These are phyloP conservation scores for Ispidina picta DNA, from an alignment of 2,797 vertebrate species.

Conservation along the genomic window DNA sequence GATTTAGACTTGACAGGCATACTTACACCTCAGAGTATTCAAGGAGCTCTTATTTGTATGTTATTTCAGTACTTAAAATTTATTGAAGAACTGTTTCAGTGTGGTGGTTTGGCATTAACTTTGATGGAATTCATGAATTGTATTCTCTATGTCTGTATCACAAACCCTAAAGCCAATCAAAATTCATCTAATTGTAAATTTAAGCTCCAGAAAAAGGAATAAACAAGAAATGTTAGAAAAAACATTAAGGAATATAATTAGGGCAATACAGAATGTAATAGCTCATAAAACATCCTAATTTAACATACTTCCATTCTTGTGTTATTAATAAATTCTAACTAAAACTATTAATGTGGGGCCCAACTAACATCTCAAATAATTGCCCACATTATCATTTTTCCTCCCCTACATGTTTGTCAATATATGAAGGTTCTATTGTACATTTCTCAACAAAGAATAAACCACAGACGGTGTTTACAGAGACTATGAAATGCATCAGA, in stretches of 20 bases:
- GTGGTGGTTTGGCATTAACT: background rate
- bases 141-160: background rate
- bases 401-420: background rate
- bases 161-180: background rate
- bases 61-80: conserved; percentile 32
- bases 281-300: background rate
- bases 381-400: background rate
- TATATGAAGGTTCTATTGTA: background rate
- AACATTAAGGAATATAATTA: background rate
- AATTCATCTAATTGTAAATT: background rate
- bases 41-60: conserved; percentile 25
- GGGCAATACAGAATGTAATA: background rate
- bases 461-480: background rate
- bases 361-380: background rate
- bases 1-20: conserved; percentile 45
- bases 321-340: background rate
- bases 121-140: background rate
- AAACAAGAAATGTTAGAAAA: background rate
- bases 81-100: background rate
- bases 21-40: conserved; percentile 34
- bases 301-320: background rate
- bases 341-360: background rate
- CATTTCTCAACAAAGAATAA: background rate
- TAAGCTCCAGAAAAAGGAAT: background rate
- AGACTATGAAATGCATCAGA: background rate